Evolutionary conservation across 2,113 vertebrate genomes (phyloP).

Genomic region (Pachypanchax playfairii): DNA sequence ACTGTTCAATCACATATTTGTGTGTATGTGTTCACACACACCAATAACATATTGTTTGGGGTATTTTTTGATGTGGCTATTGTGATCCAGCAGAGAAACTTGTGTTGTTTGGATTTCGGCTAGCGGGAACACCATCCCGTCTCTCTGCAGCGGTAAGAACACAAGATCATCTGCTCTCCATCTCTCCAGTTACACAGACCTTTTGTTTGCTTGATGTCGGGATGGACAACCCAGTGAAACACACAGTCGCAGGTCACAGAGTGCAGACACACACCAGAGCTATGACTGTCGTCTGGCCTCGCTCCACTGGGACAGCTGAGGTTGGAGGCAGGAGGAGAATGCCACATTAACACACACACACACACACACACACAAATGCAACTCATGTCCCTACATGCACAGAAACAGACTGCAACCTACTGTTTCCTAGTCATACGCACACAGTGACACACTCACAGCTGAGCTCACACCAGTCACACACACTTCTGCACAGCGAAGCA

Average conservation of each 20-base stretch:
- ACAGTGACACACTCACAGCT: constrained; percentile 70
- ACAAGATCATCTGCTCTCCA: constrained; percentile 5
- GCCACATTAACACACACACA: constrained; percentile 32
- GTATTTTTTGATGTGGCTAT: constrained; percentile 17
- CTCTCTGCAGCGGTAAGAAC: neutral
- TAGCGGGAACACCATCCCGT: constrained; percentile 9
- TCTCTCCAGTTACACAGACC: constrained; percentile 13
- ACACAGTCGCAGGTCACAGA: constrained; percentile 53
- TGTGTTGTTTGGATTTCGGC: constrained; percentile 6
- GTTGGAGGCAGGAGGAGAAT: constrained; percentile 55
- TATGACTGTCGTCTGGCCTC: constrained; percentile 65
- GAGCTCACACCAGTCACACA: constrained; percentile 55
- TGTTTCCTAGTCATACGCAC: constrained; percentile 53
- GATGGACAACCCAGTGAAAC: constrained; percentile 28
- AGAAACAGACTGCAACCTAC: constrained; percentile 44
- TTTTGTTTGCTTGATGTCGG: constrained; percentile 27
- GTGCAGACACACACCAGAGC: constrained; percentile 63
- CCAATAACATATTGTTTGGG: neutral
- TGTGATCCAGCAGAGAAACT: constrained; percentile 12
- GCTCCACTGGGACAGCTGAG: constrained; percentile 73
- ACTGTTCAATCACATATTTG: constrained; percentile 28
- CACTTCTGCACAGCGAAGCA: constrained; percentile 59
- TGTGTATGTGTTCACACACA: neutral
- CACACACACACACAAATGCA: constrained; percentile 14
- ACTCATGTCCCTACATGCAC: constrained; percentile 53